Evolutionary conservation across 2,888 invertebrate species (phyloP).

Genomic region (Hecatera dysodea): DNA sequence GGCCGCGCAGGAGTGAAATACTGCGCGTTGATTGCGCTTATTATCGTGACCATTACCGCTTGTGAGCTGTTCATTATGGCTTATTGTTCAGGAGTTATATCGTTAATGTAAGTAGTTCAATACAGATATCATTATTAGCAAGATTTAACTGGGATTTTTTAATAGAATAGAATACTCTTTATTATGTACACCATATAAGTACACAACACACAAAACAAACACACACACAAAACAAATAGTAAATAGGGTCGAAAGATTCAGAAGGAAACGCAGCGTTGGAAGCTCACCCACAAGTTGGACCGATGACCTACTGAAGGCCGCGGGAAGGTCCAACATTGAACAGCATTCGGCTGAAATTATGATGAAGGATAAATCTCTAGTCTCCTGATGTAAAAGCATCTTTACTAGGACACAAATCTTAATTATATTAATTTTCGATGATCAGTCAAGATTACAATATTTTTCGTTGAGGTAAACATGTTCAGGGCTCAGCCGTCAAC

Average conservation of each 20-base stretch:
- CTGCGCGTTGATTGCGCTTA: conserved; percentile 35
- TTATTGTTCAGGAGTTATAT: conserved; percentile 16
- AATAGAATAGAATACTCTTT: too few relatives aligned
- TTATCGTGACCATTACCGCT: conserved; percentile 29
- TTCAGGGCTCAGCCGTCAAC: neutral
- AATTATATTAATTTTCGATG: neutral
- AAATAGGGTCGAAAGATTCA: too few relatives aligned
- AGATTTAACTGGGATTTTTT: neutral
- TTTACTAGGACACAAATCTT: neutral
- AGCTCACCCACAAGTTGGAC: too few relatives aligned
- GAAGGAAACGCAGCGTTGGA: too few relatives aligned
- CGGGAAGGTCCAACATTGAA: too few relatives aligned
- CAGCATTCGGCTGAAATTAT: too few relatives aligned
- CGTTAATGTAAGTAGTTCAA: neutral
- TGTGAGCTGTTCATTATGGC: conserved; percentile 26
- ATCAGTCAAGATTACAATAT: neutral
- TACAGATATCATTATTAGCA: neutral
- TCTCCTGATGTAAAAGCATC: neutral
- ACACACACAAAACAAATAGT: too few relatives aligned
- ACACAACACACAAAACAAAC: too few relatives aligned
- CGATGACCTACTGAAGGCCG: too few relatives aligned
- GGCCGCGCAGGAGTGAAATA: conserved; percentile 20
- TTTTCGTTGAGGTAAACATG: neutral
- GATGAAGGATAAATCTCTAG: neutral
- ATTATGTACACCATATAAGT: too few relatives aligned